Evolutionary conservation across 2,797 vertebrate genomes (phyloP), one percentile per base, ranked within the genome.

Genomic region (Girardinus metallicus): DNA sequence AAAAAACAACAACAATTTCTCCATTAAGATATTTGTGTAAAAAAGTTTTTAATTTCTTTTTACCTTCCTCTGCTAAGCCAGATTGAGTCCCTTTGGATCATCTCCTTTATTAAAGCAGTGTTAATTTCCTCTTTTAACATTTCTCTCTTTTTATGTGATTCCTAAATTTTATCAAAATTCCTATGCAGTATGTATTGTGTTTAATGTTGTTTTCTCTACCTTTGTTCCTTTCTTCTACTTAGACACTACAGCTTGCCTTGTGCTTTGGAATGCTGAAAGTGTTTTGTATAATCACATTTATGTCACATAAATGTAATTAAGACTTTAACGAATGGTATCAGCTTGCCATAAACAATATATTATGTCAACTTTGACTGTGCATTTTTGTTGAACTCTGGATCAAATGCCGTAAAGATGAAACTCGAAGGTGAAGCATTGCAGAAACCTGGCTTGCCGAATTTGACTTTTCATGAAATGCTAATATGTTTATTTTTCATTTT

Each of bases 401-500:
- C 6, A 9, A n/a, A n/a, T 21, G 53, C 26, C 9, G 53, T 60
- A 29, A 80, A 88, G 84, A 85, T 84, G 51, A 23, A 86, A 83
- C 87, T 34, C 88, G 82, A 87, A 93, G 82, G 80, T 91, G 91
- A 94, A 92, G 78, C 82, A 95, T 93, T 77, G 81, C 85, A 78
- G 80, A 51, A 31, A 23, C 70, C 57, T 73, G 90, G 85, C 83
- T 88, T 80, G 75, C 86, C 85, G 74, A 73, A 55, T 77, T 71
- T 87, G 82, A 91, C 84, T 83, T 78, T 73, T 92, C 91, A 92
- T 88, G 86, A 9, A 46, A 83, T 91, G 86, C 85, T 93, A 91
- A n/a, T n/a, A n/a, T n/a, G n/a, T n/a, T n/a, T n/a, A 92, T 88
- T 90, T 91, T 92, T 89, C 87, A 83, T 89, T 91, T 92, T 81